These are phyloP conservation scores for Trissolcus brochymenae DNA, from an alignment of 2,888 invertebrate species.

Conservation along the genomic window DNA sequence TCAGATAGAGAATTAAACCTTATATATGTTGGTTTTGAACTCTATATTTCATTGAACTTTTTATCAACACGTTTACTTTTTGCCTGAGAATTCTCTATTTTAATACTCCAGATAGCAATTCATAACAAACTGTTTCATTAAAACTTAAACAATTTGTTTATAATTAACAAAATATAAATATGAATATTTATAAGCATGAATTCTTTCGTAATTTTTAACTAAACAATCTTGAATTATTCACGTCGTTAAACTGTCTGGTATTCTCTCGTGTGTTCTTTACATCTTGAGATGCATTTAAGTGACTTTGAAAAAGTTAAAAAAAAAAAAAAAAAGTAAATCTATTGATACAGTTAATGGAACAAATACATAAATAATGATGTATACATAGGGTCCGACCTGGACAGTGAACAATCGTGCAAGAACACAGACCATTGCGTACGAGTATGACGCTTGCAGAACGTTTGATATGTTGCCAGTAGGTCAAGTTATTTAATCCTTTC, in stretches of 20 bases:
- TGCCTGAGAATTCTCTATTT: no score
- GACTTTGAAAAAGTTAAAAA: no score
- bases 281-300: not conserved
- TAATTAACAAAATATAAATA: no score
- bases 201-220: no score
- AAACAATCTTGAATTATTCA: not conserved
- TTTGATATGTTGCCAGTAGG: slow-evolving; percentile 73
- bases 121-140: no score
- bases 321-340: not conserved
- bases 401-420: slow-evolving; percentile 36
- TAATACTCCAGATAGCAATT: no score
- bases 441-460: slow-evolving; percentile 49
- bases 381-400: slow-evolving; percentile 29
- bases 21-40: no score
- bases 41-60: no score
- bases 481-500: slow-evolving; percentile 75
- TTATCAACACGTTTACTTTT: no score
- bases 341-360: slow-evolving; percentile 15
- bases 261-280: not conserved
- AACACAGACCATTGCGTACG: slow-evolving; percentile 36
- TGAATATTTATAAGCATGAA: no score
- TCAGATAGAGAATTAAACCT: no score
- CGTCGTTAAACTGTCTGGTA: not conserved
- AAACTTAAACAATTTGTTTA: no score
- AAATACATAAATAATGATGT: slow-evolving; percentile 22